Base-by-base conservation (phyloP, 2,888 invertebrate genomes). In the Xestia xanthographa region DNA sequence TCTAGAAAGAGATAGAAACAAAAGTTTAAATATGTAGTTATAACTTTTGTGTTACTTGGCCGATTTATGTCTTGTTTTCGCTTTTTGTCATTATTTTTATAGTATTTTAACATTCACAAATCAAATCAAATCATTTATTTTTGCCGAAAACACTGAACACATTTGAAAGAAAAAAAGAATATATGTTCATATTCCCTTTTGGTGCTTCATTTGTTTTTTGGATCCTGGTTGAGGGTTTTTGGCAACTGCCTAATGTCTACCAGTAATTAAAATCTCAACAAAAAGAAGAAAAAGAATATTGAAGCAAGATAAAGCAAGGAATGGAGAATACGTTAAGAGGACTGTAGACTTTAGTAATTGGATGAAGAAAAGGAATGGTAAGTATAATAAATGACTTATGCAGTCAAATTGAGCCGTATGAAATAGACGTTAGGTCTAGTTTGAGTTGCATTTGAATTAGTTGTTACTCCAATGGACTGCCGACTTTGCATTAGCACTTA, bases 311-410 rank as follows among this genome's bases (percentile, higher is more conserved):
- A 29, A 56, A 11, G 34, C 41, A 43, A 58, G 20, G 50, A 78
- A 43, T 50, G 20, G 50, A 78, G 50, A 82, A 76, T 53, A n/a
- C 67, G n/a, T 43, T 58, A 74, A 78, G 50, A 66, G 60, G 43
- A 66, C 81, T 50, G 56, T 76, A 58, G 63, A 76, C 63, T 82
- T 79, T 67, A 82, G 43, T 79, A 82, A 79, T 79, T 82, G 82
- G 67, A 76, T 26, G 34, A 75, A 75, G 41, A 58, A 79, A 82
- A 76, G 48, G 67, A 75, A 67, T 17, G 14, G 43, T 12, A 50
- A 11, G 67, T 58, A 58, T 45, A 48, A 41, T 68, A 71, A 65
- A 50, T n/a, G 11, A 14, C 14, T 45, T 29, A 17, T 41, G 22
- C 29, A 58, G n/a, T 65, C 43, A 76, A 68, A 82, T 76, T 79